Percentiles rank a stretch among this genome's conserved stretches.
Evolutionary conservation across 2,888 invertebrate genomes (phyloP).

Genomic region (Hesperia comma): DNA sequence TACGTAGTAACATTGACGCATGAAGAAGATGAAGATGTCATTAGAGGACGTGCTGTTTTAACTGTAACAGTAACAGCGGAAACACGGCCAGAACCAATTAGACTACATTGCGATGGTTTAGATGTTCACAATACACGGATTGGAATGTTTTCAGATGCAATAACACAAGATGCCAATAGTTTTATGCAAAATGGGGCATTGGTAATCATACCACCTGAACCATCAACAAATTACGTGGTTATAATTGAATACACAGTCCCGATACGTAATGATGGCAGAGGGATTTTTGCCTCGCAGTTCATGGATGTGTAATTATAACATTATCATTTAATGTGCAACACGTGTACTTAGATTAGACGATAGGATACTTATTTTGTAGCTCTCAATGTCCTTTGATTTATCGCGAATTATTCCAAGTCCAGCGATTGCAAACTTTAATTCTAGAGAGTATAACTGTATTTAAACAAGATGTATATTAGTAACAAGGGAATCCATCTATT

Average conservation of each 20-base stretch:
- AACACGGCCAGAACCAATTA: constrained; percentile 53
- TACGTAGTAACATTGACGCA: constrained; percentile 57
- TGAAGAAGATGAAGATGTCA: constrained; percentile 50
- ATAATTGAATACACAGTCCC: constrained; percentile 59
- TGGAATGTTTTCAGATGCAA: constrained; percentile 53
- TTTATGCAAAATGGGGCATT: constrained; percentile 47
- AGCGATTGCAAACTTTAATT: too few relatives aligned
- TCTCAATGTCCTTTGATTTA: too few relatives aligned
- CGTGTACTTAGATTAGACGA: too few relatives aligned
- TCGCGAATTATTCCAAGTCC: too few relatives aligned
- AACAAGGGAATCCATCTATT: too few relatives aligned
- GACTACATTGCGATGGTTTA: constrained; percentile 52
- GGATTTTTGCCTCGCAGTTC: constrained; percentile 45
- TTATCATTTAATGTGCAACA: too few relatives aligned
- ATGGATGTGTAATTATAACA: constrained; percentile 35
- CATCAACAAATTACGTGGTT: constrained; percentile 50
- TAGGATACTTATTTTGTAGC: too few relatives aligned
- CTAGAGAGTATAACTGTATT: too few relatives aligned
- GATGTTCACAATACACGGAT: constrained; percentile 50
- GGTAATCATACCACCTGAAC: constrained; percentile 48
- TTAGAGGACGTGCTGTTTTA: constrained; percentile 58
- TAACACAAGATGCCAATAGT: constrained; percentile 45
- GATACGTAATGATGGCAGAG: constrained; percentile 50
- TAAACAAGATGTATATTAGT: too few relatives aligned
- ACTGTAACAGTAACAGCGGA: constrained; percentile 46